These are phyloP conservation scores for Lethenteron camtschaticum DNA, from an alignment of 2,113 vertebrate genomes.

Conservation along the genomic window DNA sequence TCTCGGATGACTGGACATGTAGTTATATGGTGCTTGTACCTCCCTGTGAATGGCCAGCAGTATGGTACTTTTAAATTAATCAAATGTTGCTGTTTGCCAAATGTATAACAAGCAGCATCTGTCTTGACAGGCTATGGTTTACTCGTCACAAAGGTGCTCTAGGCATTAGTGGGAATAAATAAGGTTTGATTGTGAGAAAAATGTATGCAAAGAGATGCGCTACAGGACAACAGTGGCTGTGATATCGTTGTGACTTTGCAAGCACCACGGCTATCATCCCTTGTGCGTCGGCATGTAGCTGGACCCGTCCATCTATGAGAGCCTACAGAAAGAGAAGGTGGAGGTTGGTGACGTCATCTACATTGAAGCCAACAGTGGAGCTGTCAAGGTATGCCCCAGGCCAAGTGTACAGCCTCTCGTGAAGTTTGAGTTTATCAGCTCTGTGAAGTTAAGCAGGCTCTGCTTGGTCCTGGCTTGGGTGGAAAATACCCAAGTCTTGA, in stretches of 20 bases:
- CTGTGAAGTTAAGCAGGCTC: background rate
- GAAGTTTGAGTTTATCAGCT: background rate
- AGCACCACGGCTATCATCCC: too few relatives aligned
- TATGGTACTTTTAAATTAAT: background rate
- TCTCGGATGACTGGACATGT: background rate
- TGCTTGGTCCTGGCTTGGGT: background rate
- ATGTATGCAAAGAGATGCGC: too few relatives aligned
- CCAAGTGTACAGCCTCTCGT: too few relatives aligned
- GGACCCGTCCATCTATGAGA: conserved; percentile 96
- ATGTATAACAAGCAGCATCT: too few relatives aligned
- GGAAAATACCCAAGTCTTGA: too few relatives aligned
- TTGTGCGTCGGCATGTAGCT: conserved; percentile 25
- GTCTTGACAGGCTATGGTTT: conserved; percentile 2
- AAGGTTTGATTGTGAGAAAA: too few relatives aligned
- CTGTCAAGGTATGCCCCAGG: conserved; percentile 53
- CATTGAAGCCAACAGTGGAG: conserved; percentile 93
- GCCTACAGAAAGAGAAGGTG: conserved; percentile 84
- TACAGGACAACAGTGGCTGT: too few relatives aligned
- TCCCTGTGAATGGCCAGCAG: background rate
- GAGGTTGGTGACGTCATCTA: conserved; percentile 95
- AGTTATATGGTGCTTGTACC: background rate
- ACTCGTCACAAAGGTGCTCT: too few relatives aligned
- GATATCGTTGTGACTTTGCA: too few relatives aligned
- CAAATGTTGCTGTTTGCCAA: background rate
- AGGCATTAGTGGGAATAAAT: too few relatives aligned